Percentiles rank a stretch among this genome's conserved stretches.
These are phyloP conservation scores for Eilema sororculum DNA, from an alignment of 2,888 invertebrate species.

Conservation along the genomic window DNA sequence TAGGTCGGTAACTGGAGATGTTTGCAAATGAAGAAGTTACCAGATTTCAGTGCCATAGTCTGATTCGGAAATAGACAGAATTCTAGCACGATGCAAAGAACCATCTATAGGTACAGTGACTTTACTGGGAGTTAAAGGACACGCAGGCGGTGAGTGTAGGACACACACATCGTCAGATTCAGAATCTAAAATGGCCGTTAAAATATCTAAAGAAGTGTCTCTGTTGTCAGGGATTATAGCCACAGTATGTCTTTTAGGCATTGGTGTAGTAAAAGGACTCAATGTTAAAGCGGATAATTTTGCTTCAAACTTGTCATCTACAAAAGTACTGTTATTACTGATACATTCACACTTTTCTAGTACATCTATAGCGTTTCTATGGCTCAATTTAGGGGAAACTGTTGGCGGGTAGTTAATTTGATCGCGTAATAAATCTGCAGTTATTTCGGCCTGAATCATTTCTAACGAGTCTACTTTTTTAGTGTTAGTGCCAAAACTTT, in stretches of 20 bases:
- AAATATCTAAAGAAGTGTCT: constrained; percentile 77
- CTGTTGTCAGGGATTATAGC: constrained; percentile 74
- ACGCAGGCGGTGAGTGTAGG: constrained; percentile 80
- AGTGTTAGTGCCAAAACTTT: constrained; percentile 76
- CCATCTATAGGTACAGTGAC: constrained; percentile 89
- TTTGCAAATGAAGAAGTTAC: constrained; percentile 73
- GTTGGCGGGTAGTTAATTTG: constrained; percentile 91
- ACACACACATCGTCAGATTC: constrained; percentile 80
- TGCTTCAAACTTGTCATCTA: constrained; percentile 72
- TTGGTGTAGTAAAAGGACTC: constrained; percentile 79
- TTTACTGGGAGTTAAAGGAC: constrained; percentile 85
- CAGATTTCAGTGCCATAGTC: constrained; percentile 92
- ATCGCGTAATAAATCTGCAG: constrained; percentile 89
- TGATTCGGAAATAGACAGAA: constrained; percentile 88
- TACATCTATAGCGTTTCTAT: constrained; percentile 68
- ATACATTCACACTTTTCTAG: constrained; percentile 72
- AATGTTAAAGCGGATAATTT: constrained; percentile 77
- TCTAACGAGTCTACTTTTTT: constrained; percentile 85
- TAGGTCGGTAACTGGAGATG: constrained; percentile 41
- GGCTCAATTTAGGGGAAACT: constrained; percentile 86
- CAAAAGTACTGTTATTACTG: constrained; percentile 61
- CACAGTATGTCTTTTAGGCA: constrained; percentile 77
- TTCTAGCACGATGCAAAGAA: constrained; percentile 88
- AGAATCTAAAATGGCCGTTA: constrained; percentile 82
- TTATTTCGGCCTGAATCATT: constrained; percentile 88